These are phyloP conservation scores for Styela clava DNA, from an alignment of 23 tunicate genomes.

Conservation along the genomic window DNA sequence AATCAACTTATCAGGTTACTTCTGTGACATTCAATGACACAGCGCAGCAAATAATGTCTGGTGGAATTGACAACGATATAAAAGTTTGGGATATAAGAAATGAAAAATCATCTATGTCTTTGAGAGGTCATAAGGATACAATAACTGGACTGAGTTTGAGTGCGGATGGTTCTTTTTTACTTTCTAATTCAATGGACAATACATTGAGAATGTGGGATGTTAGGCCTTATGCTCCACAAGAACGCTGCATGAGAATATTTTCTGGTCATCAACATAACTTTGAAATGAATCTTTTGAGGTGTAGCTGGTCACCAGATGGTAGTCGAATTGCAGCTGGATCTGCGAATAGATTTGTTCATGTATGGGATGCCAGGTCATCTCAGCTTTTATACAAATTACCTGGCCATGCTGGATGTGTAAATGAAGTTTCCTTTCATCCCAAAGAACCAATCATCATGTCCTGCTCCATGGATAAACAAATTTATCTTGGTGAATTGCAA, in stretches of 20 bases:
- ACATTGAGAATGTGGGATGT: constrained; percentile 91
- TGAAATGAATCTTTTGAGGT: constrained; percentile 83
- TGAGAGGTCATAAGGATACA: constrained; percentile 87
- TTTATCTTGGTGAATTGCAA: constrained; percentile 71
- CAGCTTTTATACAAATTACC: constrained; percentile 84
- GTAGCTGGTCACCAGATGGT: constrained; percentile 96
- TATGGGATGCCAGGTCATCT: constrained; percentile 55
- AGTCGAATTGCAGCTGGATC: constrained; percentile 78
- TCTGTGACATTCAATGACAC: constrained; percentile 82
- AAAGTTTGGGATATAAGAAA: constrained; percentile 76
- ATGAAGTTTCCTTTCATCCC: constrained; percentile 97
- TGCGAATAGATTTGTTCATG: constrained; percentile 78
- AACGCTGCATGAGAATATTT: constrained; percentile 69
- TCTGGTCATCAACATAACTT: constrained; percentile 84
- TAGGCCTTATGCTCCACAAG: constrained; percentile 82
- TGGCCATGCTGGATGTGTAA: constrained; percentile 91
- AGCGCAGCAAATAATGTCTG: constrained; percentile 61
- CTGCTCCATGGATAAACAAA: constrained; percentile 87
- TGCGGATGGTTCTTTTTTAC: constrained; percentile 52
- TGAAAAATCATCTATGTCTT: constrained; percentile 40
- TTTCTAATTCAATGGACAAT: constrained; percentile 96
- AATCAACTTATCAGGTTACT: constrained; percentile 78
- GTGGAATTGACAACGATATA: constrained; percentile 88
- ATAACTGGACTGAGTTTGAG: constrained; percentile 70
- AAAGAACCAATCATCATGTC: constrained; percentile 79